Evolutionary conservation across 1,140 invertebrate species (phyloP), one percentile per base, ranked within the genome.

Genomic region (Carposina sasakii): DNA sequence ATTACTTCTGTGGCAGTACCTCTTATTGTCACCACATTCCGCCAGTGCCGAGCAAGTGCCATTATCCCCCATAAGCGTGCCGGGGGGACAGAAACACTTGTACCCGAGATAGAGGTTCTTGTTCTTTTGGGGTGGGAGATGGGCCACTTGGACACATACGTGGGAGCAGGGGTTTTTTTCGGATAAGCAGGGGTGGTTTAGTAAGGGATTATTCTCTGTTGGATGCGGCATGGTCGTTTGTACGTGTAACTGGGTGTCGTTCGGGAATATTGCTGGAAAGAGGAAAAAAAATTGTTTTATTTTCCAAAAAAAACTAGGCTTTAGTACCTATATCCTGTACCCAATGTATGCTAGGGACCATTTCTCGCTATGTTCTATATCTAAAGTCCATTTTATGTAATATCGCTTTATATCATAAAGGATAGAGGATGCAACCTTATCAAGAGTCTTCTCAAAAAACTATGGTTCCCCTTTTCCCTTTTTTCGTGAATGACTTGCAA

Each of bases 101-200:
- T 65, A 77, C 10, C 50, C 63, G 53, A 53, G 52, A 0, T 69
- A 34, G 67, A 23, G 55, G 44, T 30, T 57, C 42, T 19, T n/a
- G n/a, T n/a, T n/a, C n/a, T n/a, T n/a, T 21, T 49, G 5, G 45
- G 39, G 40, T 40, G 50, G 44, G 8, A 17, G 12, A 23, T 43
- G 59, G 89, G 87, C 12, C 90, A 75, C 62, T 45, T 76, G 81
- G 0, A 90, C 79, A 51, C 94, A 96, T 9, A 93, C 69, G 67
- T 95, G 91, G 12, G 90, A 89, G 64, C 93, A 96, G 10, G 90
- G 88, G 17, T 91, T 90, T n/a, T n/a, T n/a, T 60, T 93, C 91
- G 15, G 87, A 74, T 13, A 72, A 26, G 28, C 76, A 79, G 8
- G 62, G 64, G 39, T 79, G 67, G 24, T 85, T 84, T 64, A 92